Evolutionary conservation across 2,888 invertebrate species (phyloP).

Genomic region (Sphaeridia pumilis): DNA sequence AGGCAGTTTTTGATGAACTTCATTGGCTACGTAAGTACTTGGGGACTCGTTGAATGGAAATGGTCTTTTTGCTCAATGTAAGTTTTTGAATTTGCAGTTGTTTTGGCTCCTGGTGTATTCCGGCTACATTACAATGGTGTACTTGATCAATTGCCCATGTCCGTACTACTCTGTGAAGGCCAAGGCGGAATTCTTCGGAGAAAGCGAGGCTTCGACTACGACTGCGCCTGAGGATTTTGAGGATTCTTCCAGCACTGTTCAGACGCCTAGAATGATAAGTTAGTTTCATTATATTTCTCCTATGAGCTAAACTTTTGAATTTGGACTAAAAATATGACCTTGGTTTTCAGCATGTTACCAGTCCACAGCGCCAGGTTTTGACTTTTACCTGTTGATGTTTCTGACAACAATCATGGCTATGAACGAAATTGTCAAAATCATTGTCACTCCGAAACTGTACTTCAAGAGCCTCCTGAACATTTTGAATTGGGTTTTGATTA

Average conservation of each 20-base stretch:
- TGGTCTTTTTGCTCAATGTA: too few relatives aligned
- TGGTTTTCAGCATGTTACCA: background rate
- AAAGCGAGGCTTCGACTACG: too few relatives aligned
- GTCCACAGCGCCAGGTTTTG: background rate
- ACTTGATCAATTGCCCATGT: conserved; percentile 29
- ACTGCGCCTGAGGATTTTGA: too few relatives aligned
- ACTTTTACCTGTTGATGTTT: conserved; percentile 19
- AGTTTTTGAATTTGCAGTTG: conserved; percentile 17
- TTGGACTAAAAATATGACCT: too few relatives aligned
- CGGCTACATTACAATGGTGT: conserved; percentile 28
- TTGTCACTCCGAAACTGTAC: conserved; percentile 26
- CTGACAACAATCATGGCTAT: conserved; percentile 21
- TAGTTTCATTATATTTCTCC: too few relatives aligned
- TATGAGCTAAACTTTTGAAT: too few relatives aligned
- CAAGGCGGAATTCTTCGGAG: background rate
- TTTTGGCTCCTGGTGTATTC: conserved; percentile 29
- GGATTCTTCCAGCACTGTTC: too few relatives aligned
- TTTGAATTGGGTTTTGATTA: conserved; percentile 26
- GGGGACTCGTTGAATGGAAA: too few relatives aligned
- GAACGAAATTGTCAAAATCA: conserved; percentile 23
- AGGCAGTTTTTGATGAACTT: conserved; percentile 24
- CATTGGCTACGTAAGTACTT: conserved; percentile 25
- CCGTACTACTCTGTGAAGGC: conserved; percentile 2
- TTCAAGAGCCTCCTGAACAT: conserved; percentile 21
- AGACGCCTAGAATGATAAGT: too few relatives aligned